phyloP scores from a whole-genome alignment of 2,888 invertebrate genomes.

The Drosophila recens region DNA sequence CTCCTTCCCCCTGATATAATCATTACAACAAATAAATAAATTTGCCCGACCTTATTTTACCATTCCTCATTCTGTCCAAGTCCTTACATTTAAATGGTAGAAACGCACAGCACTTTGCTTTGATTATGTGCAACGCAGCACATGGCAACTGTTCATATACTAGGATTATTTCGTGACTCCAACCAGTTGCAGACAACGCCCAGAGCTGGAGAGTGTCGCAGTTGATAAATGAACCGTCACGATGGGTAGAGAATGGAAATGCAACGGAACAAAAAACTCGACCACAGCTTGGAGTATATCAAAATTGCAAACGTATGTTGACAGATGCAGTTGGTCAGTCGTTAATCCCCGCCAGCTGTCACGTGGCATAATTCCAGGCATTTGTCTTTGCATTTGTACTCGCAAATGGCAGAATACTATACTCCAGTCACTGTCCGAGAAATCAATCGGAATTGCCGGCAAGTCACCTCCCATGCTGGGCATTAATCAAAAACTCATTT shows the following conservation, averaged over 20 bases:
- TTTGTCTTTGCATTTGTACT: constrained; percentile 53
- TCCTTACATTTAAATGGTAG: constrained; percentile 1
- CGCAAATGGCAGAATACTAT: constrained; percentile 2
- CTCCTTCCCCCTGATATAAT: too few relatives aligned
- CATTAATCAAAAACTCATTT: constrained; percentile 82
- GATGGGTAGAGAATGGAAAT: not conserved
- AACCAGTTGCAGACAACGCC: not conserved
- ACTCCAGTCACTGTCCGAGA: constrained; percentile 36
- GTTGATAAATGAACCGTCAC: constrained; percentile 49
- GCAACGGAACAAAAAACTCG: constrained; percentile 1
- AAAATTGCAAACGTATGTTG: constrained; percentile 41
- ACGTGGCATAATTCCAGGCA: constrained; percentile 44
- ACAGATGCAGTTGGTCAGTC: constrained; percentile 48
- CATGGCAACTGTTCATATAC: constrained; percentile 37
- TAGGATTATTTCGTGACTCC: constrained; percentile 10
- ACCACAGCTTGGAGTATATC: constrained; percentile 40
- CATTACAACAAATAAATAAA: too few relatives aligned
- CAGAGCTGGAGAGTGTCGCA: constrained; percentile 30
- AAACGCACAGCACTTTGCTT: constrained; percentile 21
- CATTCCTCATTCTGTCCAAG: not conserved
- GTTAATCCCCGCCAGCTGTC: constrained; percentile 38
- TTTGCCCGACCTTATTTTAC: too few relatives aligned
- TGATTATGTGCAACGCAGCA: constrained; percentile 35
- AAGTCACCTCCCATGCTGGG: constrained; percentile 27
- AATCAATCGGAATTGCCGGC: constrained; percentile 59